A percentile compares a stretch with the other conserved stretches of the same genome.
Evolutionary conservation across 2,888 invertebrate genomes (phyloP).

Genomic region (Tridacna gigas): DNA sequence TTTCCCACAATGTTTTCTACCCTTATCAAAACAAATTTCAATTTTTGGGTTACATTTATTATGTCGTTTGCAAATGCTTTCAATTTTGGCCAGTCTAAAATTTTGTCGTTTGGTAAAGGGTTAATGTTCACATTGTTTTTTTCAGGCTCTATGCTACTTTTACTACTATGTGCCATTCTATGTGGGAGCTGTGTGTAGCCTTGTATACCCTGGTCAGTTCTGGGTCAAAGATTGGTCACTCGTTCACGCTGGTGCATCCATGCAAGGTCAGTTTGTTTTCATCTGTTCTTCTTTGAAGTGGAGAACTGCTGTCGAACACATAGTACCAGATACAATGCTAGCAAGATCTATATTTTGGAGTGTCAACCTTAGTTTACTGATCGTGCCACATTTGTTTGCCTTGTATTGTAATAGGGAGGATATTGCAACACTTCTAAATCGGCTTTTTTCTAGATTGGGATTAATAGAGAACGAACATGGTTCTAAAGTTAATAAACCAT

Average conservation of each 20-base stretch:
- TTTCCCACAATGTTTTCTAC: not conserved
- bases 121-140: conserved; percentile 13
- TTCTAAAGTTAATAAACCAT: not conserved
- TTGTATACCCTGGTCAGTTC: conserved; percentile 70
- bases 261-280: conserved; percentile 78
- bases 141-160: conserved; percentile 81
- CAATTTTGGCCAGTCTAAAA: not conserved
- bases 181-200: conserved; percentile 71
- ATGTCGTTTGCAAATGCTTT: not conserved
- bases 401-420: conserved; percentile 65
- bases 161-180: conserved; percentile 82
- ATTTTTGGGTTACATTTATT: not conserved
- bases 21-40: no score
- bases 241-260: conserved; percentile 81
- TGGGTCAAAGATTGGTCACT: conserved; percentile 81
- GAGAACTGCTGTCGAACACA: conserved; percentile 67
- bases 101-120: no score
- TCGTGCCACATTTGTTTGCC: conserved; percentile 79
- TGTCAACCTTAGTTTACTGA: conserved; percentile 73
- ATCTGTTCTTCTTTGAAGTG: conserved; percentile 73
- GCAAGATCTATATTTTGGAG: conserved; percentile 72
- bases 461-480: not conserved
- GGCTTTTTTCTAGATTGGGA: conserved; percentile 27
- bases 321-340: conserved; percentile 59
- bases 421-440: conserved; percentile 26